phyloP scores from a whole-genome alignment of 2,113 vertebrate genomes.

The Psephotus haematonotus region DNA sequence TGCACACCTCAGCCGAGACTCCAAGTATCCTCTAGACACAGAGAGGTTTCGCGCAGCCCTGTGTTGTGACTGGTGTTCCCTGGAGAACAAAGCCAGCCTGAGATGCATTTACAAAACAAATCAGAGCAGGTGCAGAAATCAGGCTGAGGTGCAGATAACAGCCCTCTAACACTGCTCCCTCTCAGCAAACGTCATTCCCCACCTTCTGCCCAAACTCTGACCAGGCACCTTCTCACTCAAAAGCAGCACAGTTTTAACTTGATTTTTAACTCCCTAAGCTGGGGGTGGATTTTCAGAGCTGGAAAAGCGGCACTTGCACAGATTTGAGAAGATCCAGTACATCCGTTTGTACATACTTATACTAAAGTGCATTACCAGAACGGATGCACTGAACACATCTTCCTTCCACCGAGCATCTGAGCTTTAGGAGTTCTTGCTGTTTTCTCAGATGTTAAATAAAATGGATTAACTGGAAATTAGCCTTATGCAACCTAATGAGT shows the following conservation, averaged over 20 bases:
- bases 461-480: neutral
- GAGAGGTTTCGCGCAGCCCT: neutral
- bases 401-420: neutral
- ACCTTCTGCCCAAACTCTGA: neutral
- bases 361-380: neutral
- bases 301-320: rapidly evolving
- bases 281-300: neutral
- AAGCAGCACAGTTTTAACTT: neutral
- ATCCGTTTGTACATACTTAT: neutral
- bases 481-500: neutral
- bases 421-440: neutral
- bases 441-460: neutral
- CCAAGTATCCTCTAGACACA: neutral
- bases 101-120: neutral
- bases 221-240: neutral
- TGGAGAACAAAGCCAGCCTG: neutral
- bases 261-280: neutral
- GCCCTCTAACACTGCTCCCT: neutral
- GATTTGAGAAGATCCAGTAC: neutral
- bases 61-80: neutral
- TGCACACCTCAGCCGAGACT: neutral
- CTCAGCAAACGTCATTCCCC: neutral
- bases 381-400: neutral
- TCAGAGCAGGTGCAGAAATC: neutral
- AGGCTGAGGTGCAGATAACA: neutral